Base-by-base conservation (phyloP, 2,113 vertebrate species). In the Rhea americana region DNA sequence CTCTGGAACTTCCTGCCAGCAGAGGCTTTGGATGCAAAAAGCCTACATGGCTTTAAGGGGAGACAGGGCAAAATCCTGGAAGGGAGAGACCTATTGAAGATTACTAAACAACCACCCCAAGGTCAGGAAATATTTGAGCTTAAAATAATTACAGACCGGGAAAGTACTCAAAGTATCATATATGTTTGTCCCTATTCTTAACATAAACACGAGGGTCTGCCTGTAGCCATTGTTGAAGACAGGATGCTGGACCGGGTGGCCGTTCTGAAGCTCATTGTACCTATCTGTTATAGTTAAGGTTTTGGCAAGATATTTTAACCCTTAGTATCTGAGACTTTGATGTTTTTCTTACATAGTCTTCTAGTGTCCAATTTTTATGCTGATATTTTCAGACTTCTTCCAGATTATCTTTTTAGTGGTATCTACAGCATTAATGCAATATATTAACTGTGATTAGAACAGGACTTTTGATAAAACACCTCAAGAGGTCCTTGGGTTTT, bases 61-160 rank as follows among this genome's bases (percentile, higher is more conserved):
- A 87, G 43, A 48, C 2, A 17, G 62, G 68, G 37, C 37, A 81
- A 95, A 50, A 22, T 71, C 41, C 41, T 93, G 85, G 68, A 75
- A 93, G 73, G 51, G 76, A 39, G 65, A 84, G n/a, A 25, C 63
- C 65, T 83, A 3, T 13, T 75, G 67, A 24, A 45, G n/a, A 41
- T 55, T 77, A 32, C 39, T 66, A 19, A 83, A 59, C 13, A 72
- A 21, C 37, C 37, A 32, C 37, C 74, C 21, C 68, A 86, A 53
- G 12, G 50, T 87, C 80, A 82, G 88, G 93, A 95, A 94, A 82
- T 63, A 51, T 65, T 68, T 21, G 51, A 81, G 68, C 65, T 93
- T 75, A 90, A 95, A 93, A 81, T 93, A 94, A 90, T 78, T 75
- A 47, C 37, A 71, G 83, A 10, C 56, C 91, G 65, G 76, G 39